Percentiles rank a stretch among this genome's conserved stretches.
phyloP scores from a whole-genome alignment of 2,888 invertebrate species.

The Cremastinae sp. region DNA sequence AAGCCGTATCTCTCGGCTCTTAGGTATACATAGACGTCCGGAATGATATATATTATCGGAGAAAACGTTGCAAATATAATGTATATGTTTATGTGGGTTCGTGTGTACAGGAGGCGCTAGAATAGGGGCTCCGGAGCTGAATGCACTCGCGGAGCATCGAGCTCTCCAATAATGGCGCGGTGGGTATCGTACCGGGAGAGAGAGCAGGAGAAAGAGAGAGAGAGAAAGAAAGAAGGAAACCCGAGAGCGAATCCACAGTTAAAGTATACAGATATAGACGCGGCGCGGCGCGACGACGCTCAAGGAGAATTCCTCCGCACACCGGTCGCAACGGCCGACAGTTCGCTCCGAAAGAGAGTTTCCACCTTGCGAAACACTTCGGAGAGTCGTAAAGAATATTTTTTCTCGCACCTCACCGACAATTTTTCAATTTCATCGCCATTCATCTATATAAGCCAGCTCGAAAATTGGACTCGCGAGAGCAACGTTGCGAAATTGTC shows the following conservation, averaged over 20 bases:
- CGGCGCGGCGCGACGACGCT: no score
- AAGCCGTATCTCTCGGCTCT: conserved; percentile 49
- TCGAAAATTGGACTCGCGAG: no score
- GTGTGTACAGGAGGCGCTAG: conserved; percentile 54
- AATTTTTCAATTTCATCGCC: no score
- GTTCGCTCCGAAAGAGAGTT: no score
- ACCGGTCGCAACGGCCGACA: no score
- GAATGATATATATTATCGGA: conserved; percentile 56
- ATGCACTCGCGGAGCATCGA: conserved; percentile 30
- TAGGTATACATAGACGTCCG: conserved; percentile 38
- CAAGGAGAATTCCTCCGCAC: no score
- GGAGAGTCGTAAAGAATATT: conserved; percentile 20
- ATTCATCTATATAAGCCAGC: no score
- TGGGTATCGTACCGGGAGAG: neutral
- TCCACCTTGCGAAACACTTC: no score
- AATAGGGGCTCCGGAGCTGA: conserved; percentile 34
- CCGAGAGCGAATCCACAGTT: conserved; percentile 48
- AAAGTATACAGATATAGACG: conserved; percentile 32
- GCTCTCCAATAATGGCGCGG: conserved; percentile 28
- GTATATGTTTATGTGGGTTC: no score
- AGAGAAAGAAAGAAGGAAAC: no score
- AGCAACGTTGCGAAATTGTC: no score
- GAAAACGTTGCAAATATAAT: conserved; percentile 49
- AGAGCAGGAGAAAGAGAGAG: neutral
- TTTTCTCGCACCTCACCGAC: no score